Base-by-base conservation (phyloP, 2,113 vertebrate genomes). In the Ondatra zibethicus region DNA sequence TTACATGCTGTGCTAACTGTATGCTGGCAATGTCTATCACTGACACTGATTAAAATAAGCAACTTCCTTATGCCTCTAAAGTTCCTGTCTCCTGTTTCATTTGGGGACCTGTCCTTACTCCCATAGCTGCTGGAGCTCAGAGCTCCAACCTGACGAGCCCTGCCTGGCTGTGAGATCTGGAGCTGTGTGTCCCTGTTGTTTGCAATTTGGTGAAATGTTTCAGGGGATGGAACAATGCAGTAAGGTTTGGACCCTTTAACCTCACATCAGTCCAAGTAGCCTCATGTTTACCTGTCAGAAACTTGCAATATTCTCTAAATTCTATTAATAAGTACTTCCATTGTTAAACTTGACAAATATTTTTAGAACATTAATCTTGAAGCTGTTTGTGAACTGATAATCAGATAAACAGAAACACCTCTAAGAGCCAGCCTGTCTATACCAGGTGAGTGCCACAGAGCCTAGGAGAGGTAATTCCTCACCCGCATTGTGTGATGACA, bases 91-190 rank as follows among this genome's bases (percentile, higher is more conserved):
- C 36, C 12, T 2, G 19, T 65, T 66, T 86, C 39, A 47, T 39
- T 58, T 86, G 58, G 55, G 85, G 39, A 82, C 85, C 42, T 47
- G 36, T 76, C 80, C 21, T 14, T 12, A 50, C 7, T 88, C 58
- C 36, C 6, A 0, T n/a, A 70, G 52, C 8, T 39, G 66, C 11
- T 68, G 58, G 82, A 85, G 58, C 12, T 13, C 7, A 92, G 23
- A 63, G 21, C 0, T 9, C 17, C 16, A 50, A 36, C 3, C 42
- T 25, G 14, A 47, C 0, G 7, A 7, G 5, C 0, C 3, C 0
- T 5, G 0, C 25, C 27, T 39, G 16, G 29, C 84, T 86, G 70
- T 6, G 7, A 0, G 36, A n/a, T 72, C 33, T 77, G 47, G 13
- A 27, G 70, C 52, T 21, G 9, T 63, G 10, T 39, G 50, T n/a